Percentiles rank a stretch among this genome's conserved stretches.
Evolutionary conservation across 2,797 vertebrate genomes (phyloP).

Genomic region (Moxostoma hubbsi): DNA sequence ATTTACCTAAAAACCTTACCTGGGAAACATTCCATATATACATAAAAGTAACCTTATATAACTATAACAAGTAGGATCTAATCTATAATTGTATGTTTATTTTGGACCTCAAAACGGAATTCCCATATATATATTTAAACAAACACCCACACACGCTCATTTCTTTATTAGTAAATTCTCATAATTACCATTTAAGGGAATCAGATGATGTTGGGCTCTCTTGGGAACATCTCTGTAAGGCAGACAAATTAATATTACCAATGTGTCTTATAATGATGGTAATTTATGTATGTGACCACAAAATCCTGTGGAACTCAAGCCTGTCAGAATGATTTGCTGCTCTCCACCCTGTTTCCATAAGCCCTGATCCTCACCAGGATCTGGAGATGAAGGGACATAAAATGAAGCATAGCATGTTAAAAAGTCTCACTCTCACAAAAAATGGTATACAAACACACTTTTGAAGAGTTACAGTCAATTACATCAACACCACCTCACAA

Average conservation of each 20-base stretch:
- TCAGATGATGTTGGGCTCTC: constrained; percentile 42
- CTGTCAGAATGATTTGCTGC: constrained; percentile 46
- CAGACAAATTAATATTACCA: constrained; percentile 56
- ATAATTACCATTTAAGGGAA: constrained; percentile 44
- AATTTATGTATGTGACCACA: constrained; percentile 54
- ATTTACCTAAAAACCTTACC: too few relatives aligned
- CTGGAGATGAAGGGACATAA: too few relatives aligned
- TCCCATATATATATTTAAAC: background rate
- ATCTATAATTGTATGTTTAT: too few relatives aligned
- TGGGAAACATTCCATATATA: too few relatives aligned
- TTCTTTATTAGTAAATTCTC: constrained; percentile 12
- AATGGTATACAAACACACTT: background rate
- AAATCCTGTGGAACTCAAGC: constrained; percentile 35
- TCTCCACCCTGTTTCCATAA: background rate
- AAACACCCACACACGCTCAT: background rate
- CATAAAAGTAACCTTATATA: too few relatives aligned
- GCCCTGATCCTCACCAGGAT: background rate
- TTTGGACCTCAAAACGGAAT: too few relatives aligned
- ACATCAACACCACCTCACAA: background rate
- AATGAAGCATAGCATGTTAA: too few relatives aligned
- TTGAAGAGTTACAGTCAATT: background rate
- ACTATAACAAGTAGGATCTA: too few relatives aligned
- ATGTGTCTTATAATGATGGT: constrained; percentile 55
- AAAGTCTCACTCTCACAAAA: background rate
- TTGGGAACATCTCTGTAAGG: constrained; percentile 49